Evolutionary conservation across 2,113 vertebrate species (phyloP).

Genomic region (Paramormyrops kingsleyae): DNA sequence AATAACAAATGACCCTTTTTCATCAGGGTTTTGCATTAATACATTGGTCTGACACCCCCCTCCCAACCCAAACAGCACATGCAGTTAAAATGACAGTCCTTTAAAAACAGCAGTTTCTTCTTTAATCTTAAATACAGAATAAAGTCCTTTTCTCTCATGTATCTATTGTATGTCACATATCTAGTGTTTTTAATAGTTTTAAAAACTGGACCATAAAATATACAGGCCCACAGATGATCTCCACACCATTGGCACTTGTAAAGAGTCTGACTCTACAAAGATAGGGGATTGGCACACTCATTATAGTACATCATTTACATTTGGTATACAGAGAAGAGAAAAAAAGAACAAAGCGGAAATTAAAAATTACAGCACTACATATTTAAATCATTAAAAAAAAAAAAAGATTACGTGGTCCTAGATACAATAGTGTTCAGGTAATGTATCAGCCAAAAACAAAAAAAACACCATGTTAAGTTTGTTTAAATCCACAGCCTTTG

Average conservation of each 20-base stretch:
- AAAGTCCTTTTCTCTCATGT: constrained; percentile 52
- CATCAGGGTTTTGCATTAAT: constrained; percentile 49
- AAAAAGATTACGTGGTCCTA: constrained; percentile 51
- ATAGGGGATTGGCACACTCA: constrained; percentile 65
- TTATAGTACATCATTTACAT: constrained; percentile 70
- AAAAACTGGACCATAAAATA: constrained; percentile 47
- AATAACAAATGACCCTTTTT: constrained; percentile 54
- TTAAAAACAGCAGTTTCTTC: constrained; percentile 66
- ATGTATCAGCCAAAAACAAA: constrained; percentile 28
- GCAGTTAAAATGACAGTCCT: constrained; percentile 67
- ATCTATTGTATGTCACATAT: constrained; percentile 57
- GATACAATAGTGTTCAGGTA: constrained; percentile 51
- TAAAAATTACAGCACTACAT: constrained; percentile 51
- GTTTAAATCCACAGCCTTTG: constrained; percentile 32
- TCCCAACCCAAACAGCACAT: constrained; percentile 61
- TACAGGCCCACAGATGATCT: constrained; percentile 47
- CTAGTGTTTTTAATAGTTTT: constrained; percentile 58
- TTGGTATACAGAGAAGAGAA: constrained; percentile 54
- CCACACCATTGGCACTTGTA: constrained; percentile 70
- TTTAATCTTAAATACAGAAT: constrained; percentile 68
- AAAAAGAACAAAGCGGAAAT: neutral
- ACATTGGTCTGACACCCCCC: constrained; percentile 53
- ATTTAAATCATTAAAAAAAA: constrained; percentile 43
- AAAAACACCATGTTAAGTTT: neutral
- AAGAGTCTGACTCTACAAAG: constrained; percentile 61